A percentile compares a stretch with the other conserved stretches of the same genome.
Evolutionary conservation across 2,888 invertebrate genomes (phyloP).

Genomic region (Melanchra persicariae): DNA sequence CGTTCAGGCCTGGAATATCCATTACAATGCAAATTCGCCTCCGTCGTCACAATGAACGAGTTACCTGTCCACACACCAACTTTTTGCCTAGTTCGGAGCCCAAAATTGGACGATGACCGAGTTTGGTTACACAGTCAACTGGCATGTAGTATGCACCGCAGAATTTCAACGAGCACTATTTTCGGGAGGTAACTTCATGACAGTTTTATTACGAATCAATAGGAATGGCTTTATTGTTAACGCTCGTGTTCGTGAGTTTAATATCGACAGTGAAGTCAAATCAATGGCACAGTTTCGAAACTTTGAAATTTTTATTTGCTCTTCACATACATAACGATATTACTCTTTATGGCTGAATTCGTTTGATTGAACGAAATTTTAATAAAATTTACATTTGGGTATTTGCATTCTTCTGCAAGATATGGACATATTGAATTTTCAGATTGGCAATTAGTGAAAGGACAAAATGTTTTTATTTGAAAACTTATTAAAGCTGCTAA

Average conservation of each 20-base stretch:
- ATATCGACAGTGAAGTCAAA: conserved; percentile 33
- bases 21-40: conserved; percentile 88
- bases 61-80: conserved; percentile 81
- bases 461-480: background rate
- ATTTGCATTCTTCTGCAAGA: conserved; percentile 20
- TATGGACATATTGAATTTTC: conserved; percentile 16
- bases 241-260: conserved; percentile 35
- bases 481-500: background rate
- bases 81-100: conserved; percentile 82
- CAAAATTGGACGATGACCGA: conserved; percentile 83
- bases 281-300: conserved; percentile 33
- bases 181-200: conserved; percentile 51
- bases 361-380: conserved; percentile 35
- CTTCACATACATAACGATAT: conserved; percentile 23
- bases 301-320: conserved; percentile 40
- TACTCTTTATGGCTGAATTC: conserved; percentile 28
- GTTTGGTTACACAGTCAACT: conserved; percentile 72
- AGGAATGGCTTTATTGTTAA: conserved; percentile 41
- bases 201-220: conserved; percentile 60
- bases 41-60: conserved; percentile 82
- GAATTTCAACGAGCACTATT: conserved; percentile 61
- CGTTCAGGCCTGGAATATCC: conserved; percentile 78
- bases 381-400: conserved; percentile 47
- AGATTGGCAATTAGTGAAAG: conserved; percentile 25
- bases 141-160: conserved; percentile 51